Percentiles rank a stretch among this genome's conserved stretches.
Evolutionary conservation across 2,888 invertebrate species (phyloP).

Genomic region (Tipula confusa): DNA sequence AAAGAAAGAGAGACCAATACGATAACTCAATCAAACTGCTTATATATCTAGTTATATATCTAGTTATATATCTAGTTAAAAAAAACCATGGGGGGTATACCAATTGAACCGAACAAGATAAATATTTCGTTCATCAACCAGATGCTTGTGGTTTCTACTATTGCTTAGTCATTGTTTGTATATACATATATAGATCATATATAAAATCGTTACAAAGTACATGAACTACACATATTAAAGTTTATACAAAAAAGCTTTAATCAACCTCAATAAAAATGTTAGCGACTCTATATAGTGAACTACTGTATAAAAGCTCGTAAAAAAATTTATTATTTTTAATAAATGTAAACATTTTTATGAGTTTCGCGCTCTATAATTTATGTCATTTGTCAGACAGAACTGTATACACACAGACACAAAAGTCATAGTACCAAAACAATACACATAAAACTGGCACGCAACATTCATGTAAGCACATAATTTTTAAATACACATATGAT

Average conservation of each 20-base stretch:
- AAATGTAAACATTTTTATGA: background rate
- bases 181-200: too few relatives aligned
- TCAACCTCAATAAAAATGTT: background rate
- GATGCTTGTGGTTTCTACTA: background rate
- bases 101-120: background rate
- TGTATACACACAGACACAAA: too few relatives aligned
- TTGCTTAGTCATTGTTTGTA: background rate
- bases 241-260: background rate
- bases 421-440: too few relatives aligned
- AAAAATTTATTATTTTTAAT: background rate
- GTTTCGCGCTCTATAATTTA: background rate
- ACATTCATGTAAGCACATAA: background rate
- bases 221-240: background rate
- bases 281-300: background rate
- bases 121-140: background rate
- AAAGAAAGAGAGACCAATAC: background rate
- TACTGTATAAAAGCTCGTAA: background rate
- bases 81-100: too few relatives aligned
- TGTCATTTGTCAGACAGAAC: background rate
- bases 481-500: background rate
- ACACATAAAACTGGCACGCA: background rate
- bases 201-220: background rate
- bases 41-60: too few relatives aligned
- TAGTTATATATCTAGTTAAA: too few relatives aligned
- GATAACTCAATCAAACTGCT: background rate